Evolutionary conservation across 2,888 invertebrate species (phyloP).

Genomic region (Andrena chrysosceles): DNA sequence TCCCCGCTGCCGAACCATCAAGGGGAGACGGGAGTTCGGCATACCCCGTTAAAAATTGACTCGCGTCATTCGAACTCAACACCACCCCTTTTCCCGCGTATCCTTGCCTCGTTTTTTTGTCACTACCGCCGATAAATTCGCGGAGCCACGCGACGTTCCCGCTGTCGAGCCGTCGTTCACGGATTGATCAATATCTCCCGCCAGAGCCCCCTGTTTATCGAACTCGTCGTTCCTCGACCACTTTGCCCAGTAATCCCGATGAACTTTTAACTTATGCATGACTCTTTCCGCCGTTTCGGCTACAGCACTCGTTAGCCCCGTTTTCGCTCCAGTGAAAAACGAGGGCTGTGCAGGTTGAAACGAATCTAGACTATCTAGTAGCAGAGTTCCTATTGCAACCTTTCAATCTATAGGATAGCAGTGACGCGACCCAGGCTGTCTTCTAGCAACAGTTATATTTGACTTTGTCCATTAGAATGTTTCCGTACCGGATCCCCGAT

Average conservation of each 20-base stretch:
- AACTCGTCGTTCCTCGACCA: constrained; percentile 1
- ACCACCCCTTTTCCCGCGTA: neutral
- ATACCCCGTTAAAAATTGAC: constrained; percentile 56
- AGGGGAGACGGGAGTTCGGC: neutral
- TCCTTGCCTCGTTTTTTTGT: neutral
- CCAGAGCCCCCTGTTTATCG: constrained; percentile 22
- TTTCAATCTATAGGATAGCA: no score
- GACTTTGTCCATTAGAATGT: neutral
- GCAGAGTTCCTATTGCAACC: no score
- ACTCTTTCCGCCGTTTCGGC: constrained; percentile 15
- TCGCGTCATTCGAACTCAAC: constrained; percentile 34
- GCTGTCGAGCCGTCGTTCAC: constrained; percentile 23
- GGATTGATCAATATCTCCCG: constrained; percentile 26
- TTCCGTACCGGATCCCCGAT: neutral
- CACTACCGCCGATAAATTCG: constrained; percentile 19
- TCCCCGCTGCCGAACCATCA: constrained; percentile 21
- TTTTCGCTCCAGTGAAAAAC: neutral
- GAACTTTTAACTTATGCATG: constrained; percentile 43
- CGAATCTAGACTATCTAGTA: no score
- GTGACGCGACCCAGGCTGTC: neutral
- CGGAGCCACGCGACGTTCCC: constrained; percentile 13
- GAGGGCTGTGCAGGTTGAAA: no score
- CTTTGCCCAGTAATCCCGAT: constrained; percentile 23
- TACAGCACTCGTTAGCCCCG: neutral
- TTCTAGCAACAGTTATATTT: neutral